These are phyloP conservation scores for Palythoa caribaeorum DNA, from an alignment of 92 coral and sea anemone species.

Conservation along the genomic window DNA sequence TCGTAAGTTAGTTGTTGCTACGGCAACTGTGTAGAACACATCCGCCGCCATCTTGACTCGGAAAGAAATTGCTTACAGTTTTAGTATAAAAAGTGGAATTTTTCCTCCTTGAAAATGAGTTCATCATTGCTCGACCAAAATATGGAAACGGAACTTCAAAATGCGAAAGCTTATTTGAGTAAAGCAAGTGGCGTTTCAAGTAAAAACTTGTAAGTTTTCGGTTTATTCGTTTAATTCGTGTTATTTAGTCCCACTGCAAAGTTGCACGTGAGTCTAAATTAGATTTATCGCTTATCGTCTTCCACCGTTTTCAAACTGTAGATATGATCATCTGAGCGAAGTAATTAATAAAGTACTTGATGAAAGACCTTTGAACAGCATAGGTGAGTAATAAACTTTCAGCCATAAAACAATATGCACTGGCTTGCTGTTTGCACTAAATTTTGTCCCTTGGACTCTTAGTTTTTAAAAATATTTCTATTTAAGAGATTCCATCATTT, in stretches of 20 bases:
- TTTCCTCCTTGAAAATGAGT: conserved; percentile 11
- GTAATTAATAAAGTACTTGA: conserved; percentile 88
- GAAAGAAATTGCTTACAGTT: neutral
- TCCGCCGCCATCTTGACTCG: conserved; percentile 37
- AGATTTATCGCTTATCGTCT: neutral
- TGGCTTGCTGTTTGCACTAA: neutral
- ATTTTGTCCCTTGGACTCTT: neutral
- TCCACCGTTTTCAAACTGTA: conserved; percentile 30
- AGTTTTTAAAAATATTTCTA: neutral
- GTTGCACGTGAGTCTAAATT: neutral
- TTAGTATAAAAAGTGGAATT: neutral
- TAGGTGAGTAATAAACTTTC: conserved; percentile 71
- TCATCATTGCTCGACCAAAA: conserved; percentile 17
- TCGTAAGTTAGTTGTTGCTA: neutral
- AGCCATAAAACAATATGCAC: neutral
- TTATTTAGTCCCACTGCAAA: neutral
- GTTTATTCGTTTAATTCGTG: neutral
- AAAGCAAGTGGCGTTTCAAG: conserved; percentile 82
- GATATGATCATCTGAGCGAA: conserved; percentile 93
- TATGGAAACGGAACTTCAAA: conserved; percentile 79
- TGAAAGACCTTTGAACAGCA: conserved; percentile 87
- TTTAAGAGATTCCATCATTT: neutral
- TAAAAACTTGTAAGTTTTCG: conserved; percentile 83
- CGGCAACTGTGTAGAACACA: conserved; percentile 24
- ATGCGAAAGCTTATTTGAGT: conserved; percentile 78